Percentiles rank a stretch among this genome's conserved stretches.
Evolutionary conservation across 2,113 vertebrate species (phyloP).

Genomic region (Phalacrocorax aristotelis): DNA sequence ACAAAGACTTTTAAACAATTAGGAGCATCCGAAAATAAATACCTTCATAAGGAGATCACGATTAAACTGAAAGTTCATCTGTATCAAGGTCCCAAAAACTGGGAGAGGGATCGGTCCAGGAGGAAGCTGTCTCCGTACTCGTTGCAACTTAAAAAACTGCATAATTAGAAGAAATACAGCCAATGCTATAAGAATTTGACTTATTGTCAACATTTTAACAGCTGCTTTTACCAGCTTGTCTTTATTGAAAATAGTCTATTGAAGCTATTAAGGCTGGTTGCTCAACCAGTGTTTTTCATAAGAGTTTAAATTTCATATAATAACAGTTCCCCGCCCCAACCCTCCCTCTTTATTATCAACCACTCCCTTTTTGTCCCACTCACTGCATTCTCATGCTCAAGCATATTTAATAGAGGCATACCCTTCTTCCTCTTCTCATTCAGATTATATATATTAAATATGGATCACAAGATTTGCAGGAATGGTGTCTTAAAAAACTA

Average conservation of each 20-base stretch:
- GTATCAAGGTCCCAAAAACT: constrained; percentile 48
- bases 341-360: constrained; percentile 6
- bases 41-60: constrained; percentile 62
- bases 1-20: neutral
- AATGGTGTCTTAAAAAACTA: neutral
- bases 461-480: neutral
- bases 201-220: neutral
- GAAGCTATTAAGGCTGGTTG: neutral
- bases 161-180: neutral
- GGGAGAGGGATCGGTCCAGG: constrained; percentile 67
- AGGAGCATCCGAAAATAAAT: constrained; percentile 37
- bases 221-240: neutral
- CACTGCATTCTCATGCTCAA: neutral
- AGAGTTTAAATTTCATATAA: neutral
- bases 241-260: neutral
- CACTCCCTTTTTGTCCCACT: neutral
- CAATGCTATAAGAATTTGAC: neutral
- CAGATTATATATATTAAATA: neutral
- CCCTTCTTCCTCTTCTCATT: neutral
- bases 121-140: neutral
- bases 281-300: neutral
- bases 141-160: constrained; percentile 53
- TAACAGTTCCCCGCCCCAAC: neutral
- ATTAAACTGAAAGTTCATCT: constrained; percentile 53
- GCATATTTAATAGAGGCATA: neutral